Percentiles rank a stretch among this genome's conserved stretches.
Conservation (phyloP, 2,113 vertebrate species). For the Campylomormyrus tamandua region DNA sequence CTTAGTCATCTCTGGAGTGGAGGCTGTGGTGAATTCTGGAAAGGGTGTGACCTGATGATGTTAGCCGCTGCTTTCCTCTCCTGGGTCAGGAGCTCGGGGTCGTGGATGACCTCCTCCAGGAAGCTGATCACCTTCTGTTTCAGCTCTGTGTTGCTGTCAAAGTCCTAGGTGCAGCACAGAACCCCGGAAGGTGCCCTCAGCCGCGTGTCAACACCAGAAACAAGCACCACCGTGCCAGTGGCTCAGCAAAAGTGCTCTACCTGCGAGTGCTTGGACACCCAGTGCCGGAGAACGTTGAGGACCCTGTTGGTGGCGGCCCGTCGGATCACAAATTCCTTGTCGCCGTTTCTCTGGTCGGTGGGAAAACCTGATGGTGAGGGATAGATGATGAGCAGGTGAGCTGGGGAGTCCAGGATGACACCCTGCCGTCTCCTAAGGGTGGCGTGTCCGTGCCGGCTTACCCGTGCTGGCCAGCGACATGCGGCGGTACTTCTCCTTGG, state of each 20-base stretch:
- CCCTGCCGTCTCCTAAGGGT: too few relatives aligned
- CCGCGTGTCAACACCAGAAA: background rate
- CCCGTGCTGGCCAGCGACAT: conserved; percentile 92
- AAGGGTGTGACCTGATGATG: conserved; percentile 73
- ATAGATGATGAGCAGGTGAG: background rate
- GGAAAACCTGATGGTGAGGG: conserved; percentile 70
- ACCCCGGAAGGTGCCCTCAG: background rate
- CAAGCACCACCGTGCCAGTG: too few relatives aligned
- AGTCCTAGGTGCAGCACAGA: conserved; percentile 65
- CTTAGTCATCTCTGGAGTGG: background rate
- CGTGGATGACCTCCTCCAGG: conserved; percentile 90
- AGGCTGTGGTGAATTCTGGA: background rate
- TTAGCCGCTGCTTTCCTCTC: conserved; percentile 93
- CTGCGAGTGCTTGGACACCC: conserved; percentile 96
- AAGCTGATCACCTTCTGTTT: conserved; percentile 81
- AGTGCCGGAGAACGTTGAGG: conserved; percentile 89
- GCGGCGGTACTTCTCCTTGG: conserved; percentile 88
- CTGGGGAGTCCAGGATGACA: background rate
- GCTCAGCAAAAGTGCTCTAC: conserved; percentile 46
- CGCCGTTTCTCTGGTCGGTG: conserved; percentile 86
- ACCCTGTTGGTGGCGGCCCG: conserved; percentile 94
- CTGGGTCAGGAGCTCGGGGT: conserved; percentile 88
- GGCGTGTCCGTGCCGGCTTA: conserved; percentile 26
- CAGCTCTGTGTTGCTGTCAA: conserved; percentile 79
- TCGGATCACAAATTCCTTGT: conserved; percentile 96